phyloP scores from a whole-genome alignment of 2,888 invertebrate genomes.

The Vesta saturnalis region DNA sequence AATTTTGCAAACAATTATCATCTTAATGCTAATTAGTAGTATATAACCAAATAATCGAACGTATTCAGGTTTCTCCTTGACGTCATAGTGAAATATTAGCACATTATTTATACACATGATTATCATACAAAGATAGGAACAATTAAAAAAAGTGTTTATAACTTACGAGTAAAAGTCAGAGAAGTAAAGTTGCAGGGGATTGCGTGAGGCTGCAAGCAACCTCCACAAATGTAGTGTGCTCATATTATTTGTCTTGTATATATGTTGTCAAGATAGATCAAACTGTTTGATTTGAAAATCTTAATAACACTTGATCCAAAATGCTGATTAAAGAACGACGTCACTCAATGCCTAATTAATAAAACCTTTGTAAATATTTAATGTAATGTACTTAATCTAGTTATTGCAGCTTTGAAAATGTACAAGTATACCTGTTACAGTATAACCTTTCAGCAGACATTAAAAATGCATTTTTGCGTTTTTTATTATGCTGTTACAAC shows the following conservation, averaged over 20 bases:
- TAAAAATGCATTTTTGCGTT: too few relatives aligned
- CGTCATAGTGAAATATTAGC: too few relatives aligned
- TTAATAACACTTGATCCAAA: conserved; percentile 23
- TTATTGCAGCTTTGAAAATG: too few relatives aligned
- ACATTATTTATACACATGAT: too few relatives aligned
- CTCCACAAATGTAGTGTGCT: conserved; percentile 41
- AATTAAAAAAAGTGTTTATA: neutral
- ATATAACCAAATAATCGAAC: neutral
- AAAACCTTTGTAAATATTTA: conserved; percentile 27
- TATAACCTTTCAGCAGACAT: too few relatives aligned
- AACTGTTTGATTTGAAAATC: conserved; percentile 23
- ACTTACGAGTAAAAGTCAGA: conserved; percentile 37
- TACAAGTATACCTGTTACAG: too few relatives aligned
- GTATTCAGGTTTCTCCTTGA: neutral
- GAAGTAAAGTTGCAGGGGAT: conserved; percentile 27
- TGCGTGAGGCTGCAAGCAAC: conserved; percentile 47
- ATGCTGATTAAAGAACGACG: conserved; percentile 24
- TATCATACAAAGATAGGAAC: neutral
- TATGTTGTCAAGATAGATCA: neutral
- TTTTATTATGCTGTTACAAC: too few relatives aligned
- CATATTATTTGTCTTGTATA: neutral
- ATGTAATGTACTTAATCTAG: neutral
- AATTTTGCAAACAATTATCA: neutral
- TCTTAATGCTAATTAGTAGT: neutral
- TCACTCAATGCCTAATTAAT: conserved; percentile 22